phyloP scores from a whole-genome alignment of 1,140 invertebrate species.

The Subanguina moxae region DNA sequence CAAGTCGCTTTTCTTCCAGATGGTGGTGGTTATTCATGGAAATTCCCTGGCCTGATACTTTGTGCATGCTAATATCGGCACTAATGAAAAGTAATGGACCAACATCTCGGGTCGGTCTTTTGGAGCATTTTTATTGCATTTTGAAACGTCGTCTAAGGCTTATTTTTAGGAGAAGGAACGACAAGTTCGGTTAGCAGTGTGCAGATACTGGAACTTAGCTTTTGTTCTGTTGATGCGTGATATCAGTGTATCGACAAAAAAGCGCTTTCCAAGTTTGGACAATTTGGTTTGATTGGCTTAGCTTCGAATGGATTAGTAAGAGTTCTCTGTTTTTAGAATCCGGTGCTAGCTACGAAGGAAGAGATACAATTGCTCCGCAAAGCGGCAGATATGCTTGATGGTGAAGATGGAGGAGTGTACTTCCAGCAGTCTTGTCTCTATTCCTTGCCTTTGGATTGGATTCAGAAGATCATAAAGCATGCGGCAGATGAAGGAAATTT shows the following conservation, averaged over 20 bases:
- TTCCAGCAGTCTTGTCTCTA: constrained; percentile 7
- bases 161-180: constrained; percentile 9
- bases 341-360: constrained; percentile 7
- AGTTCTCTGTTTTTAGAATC: constrained; percentile 2
- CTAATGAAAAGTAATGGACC: not conserved
- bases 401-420: not conserved
- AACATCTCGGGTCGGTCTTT: not conserved
- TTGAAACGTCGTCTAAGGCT: not conserved
- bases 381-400: not conserved
- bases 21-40: constrained; percentile 8
- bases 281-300: constrained; percentile 67
- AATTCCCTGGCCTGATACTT: constrained; percentile 19
- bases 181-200: constrained; percentile 4
- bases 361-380: constrained; percentile 5
- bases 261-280: constrained; percentile 83
- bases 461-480: constrained; percentile 14
- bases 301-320: not conserved
- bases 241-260: constrained; percentile 66
- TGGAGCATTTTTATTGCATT: not conserved
- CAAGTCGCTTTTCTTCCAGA: not conserved
- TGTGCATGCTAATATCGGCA: constrained; percentile 5
- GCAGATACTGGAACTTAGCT: constrained; percentile 24
- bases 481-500: constrained; percentile 7
- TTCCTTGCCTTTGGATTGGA: constrained; percentile 16
- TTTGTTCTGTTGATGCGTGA: constrained; percentile 30